A percentile compares a stretch with the other conserved stretches of the same genome.
phyloP scores from a whole-genome alignment of 2,113 vertebrate genomes.

The Gobius niger region DNA sequence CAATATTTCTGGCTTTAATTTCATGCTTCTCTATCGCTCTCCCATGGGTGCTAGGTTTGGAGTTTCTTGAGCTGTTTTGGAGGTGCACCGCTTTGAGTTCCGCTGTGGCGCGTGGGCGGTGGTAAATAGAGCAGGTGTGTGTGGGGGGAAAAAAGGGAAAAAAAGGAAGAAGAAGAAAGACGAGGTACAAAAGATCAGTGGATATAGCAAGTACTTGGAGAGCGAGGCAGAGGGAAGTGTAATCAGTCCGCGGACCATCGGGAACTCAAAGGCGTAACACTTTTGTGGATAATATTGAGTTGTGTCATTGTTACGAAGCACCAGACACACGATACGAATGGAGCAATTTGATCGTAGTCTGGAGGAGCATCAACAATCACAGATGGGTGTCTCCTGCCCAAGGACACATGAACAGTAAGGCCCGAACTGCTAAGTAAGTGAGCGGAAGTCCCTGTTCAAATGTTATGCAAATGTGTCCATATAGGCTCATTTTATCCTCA shows the following conservation, averaged over 20 bases:
- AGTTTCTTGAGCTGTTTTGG: conserved; percentile 53
- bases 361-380: too few species aligned
- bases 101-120: conserved; percentile 54
- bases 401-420: too few species aligned
- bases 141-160: background rate
- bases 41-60: conserved; percentile 48
- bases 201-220: conserved; percentile 34
- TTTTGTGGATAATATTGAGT: conserved; percentile 50
- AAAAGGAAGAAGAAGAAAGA: conserved; percentile 59
- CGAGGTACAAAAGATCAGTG: conserved; percentile 58
- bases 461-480: too few species aligned
- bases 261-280: conserved; percentile 30
- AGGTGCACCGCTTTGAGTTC: conserved; percentile 19
- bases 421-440: too few species aligned
- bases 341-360: background rate
- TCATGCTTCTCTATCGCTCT: conserved; percentile 18
- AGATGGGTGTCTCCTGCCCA: too few species aligned
- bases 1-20: conserved; percentile 50
- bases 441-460: too few species aligned
- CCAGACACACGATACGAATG: conserved; percentile 46
- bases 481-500: too few species aligned
- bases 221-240: conserved; percentile 19
- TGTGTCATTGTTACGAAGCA: conserved; percentile 39
- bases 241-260: conserved; percentile 48
- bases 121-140: conserved; percentile 68